These are phyloP conservation scores for Leptinotarsa lineolata DNA, from an alignment of 1,140 invertebrate species.

Conservation along the genomic window DNA sequence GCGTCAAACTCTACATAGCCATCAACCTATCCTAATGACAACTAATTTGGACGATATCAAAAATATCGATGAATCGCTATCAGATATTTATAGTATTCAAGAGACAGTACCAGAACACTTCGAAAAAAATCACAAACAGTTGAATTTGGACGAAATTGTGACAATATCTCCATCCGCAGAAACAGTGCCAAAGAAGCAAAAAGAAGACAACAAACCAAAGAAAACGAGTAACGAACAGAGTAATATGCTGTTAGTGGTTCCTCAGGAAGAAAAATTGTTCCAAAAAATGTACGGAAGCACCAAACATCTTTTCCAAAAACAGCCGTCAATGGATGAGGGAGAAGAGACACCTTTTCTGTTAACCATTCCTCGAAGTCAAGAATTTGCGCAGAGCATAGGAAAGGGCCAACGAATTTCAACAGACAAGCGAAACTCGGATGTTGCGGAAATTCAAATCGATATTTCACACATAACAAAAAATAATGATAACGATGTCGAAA, in stretches of 20 bases:
- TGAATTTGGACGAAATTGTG: constrained; percentile 44
- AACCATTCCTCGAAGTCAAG: constrained; percentile 21
- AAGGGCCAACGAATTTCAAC: constrained; percentile 54
- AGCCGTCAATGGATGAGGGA: constrained; percentile 48
- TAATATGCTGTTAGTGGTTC: constrained; percentile 44
- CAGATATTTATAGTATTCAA: constrained; percentile 52
- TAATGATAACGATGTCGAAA: constrained; percentile 47
- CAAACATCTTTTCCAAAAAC: constrained; percentile 54
- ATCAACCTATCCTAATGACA: constrained; percentile 49
- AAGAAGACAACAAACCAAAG: constrained; percentile 26
- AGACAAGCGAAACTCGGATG: constrained; percentile 51
- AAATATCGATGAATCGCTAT: constrained; percentile 53
- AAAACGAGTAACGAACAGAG: constrained; percentile 37
- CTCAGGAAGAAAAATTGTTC: constrained; percentile 45
- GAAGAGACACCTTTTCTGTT: constrained; percentile 52
- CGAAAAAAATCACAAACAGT: constrained; percentile 33
- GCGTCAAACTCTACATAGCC: constrained; percentile 50
- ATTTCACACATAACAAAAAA: constrained; percentile 50
- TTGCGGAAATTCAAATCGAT: constrained; percentile 51
- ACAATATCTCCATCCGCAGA: constrained; percentile 32
- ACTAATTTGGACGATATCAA: constrained; percentile 48
- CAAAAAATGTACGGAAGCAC: constrained; percentile 56
- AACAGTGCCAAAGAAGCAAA: constrained; percentile 20
- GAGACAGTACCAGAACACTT: constrained; percentile 28
- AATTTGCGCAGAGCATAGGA: constrained; percentile 29